A percentile compares a stretch with the other conserved stretches of the same genome.
These are phyloP conservation scores for Orussus abietinus DNA, from an alignment of 1,140 invertebrate species.

Conservation along the genomic window DNA sequence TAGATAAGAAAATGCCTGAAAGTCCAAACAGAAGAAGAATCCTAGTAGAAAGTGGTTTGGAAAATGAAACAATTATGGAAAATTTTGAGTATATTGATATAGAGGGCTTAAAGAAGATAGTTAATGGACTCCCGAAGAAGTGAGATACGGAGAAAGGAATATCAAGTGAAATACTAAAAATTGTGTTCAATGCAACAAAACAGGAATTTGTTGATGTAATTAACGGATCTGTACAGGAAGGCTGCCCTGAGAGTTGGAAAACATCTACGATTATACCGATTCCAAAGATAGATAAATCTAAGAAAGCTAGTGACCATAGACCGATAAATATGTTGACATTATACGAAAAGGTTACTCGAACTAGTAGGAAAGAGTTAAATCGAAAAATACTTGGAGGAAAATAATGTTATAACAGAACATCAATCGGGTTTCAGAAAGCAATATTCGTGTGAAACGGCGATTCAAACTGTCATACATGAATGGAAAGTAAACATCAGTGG, in stretches of 20 bases:
- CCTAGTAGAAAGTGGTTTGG: no score
- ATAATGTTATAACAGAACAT: conserved; percentile 14
- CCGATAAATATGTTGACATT: conserved; percentile 23
- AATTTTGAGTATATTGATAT: no score
- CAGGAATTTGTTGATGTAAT: conserved; percentile 16
- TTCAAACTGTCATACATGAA: conserved; percentile 14
- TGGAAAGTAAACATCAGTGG: conserved; percentile 15
- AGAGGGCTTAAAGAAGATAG: no score
- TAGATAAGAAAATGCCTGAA: no score
- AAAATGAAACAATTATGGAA: no score
- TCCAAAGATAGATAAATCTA: conserved; percentile 19
- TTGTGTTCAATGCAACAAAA: no score
- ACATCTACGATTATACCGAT: conserved; percentile 21
- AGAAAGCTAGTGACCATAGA: conserved; percentile 19
- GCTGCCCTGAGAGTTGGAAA: conserved; percentile 22
- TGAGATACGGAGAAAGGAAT: no score
- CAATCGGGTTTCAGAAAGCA: conserved; percentile 19
- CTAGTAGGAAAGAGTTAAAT: conserved; percentile 20
- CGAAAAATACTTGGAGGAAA: conserved; percentile 10
- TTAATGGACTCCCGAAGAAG: no score
- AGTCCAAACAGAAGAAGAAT: no score
- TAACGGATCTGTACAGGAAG: conserved; percentile 14
- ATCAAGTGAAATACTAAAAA: no score
- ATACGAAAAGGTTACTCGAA: conserved; percentile 26
- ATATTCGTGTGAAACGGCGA: conserved; percentile 16